Conservation (phyloP, 2,797 vertebrate species). For the Chelon auratus region DNA sequence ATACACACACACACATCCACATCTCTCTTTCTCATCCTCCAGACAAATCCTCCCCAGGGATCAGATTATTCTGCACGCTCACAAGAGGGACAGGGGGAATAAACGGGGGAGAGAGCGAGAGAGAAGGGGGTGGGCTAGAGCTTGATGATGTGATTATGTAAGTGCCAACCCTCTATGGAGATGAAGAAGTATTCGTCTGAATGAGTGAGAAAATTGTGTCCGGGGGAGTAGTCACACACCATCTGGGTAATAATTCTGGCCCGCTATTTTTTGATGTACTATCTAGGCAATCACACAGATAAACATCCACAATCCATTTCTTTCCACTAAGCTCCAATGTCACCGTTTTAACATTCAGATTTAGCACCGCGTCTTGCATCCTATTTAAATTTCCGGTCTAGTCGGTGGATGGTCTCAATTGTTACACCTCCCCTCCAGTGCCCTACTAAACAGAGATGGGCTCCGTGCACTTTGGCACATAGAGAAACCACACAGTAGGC, state of each 20-base stretch:
- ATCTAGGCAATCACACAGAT: slow-evolving; percentile 36
- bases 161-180: slow-evolving; percentile 76
- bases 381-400: neutral
- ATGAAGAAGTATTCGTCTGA: slow-evolving; percentile 71
- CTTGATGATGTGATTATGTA: slow-evolving; percentile 83
- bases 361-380: slow-evolving; percentile 21
- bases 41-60: slow-evolving; percentile 81
- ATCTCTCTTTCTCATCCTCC: slow-evolving; percentile 66
- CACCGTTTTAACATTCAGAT: slow-evolving; percentile 36
- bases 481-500: slow-evolving; percentile 72
- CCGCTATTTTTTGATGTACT: slow-evolving; percentile 26
- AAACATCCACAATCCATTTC: slow-evolving; percentile 23
- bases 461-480: slow-evolving; percentile 60
- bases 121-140: slow-evolving; percentile 27
- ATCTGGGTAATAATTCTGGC: slow-evolving; percentile 56
- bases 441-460: slow-evolving; percentile 39
- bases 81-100: slow-evolving; percentile 41
- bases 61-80: slow-evolving; percentile 81
- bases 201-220: slow-evolving; percentile 64
- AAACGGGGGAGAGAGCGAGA: slow-evolving; percentile 19
- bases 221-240: slow-evolving; percentile 40
- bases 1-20: neutral
- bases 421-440: slow-evolving; percentile 26
- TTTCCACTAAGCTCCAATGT: neutral
- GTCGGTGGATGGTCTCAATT: slow-evolving; percentile 8